Percentiles rank a stretch among this genome's conserved stretches.
Evolutionary conservation across 2,797 vertebrate species (phyloP).

Genomic region (Mycteria americana): DNA sequence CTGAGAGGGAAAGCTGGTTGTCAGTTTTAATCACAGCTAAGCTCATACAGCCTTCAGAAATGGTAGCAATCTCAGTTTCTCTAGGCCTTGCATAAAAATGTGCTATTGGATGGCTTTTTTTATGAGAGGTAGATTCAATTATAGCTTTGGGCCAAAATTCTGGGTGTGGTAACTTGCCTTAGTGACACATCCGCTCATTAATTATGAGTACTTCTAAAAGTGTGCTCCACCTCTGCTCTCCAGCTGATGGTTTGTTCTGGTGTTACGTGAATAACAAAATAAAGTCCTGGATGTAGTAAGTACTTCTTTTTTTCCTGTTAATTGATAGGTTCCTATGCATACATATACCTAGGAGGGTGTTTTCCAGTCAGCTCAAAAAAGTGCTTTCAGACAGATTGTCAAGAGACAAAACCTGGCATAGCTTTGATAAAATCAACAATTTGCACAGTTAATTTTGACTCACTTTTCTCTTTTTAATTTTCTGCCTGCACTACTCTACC

Average conservation of each 20-base stretch:
- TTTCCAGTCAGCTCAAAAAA: background rate
- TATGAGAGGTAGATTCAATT: background rate
- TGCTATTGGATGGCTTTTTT: background rate
- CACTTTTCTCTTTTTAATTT: background rate
- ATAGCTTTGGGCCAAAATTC: background rate
- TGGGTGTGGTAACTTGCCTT: background rate
- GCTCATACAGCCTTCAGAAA: background rate
- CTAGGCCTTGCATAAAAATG: background rate
- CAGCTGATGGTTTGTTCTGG: background rate
- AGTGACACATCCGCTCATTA: background rate
- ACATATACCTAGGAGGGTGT: background rate
- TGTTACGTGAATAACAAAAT: background rate
- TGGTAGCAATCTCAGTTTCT: background rate
- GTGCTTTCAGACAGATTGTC: background rate
- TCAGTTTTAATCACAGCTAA: constrained; percentile 14
- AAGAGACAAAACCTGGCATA: background rate
- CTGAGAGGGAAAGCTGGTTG: background rate
- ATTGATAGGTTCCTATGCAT: background rate
- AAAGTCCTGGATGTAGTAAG: background rate
- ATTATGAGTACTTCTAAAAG: background rate
- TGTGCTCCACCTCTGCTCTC: background rate
- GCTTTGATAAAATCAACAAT: background rate
- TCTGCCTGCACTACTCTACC: background rate
- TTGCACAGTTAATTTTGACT: background rate
- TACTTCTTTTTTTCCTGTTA: background rate